Evolutionary conservation across 2,113 vertebrate species (phyloP).

Genomic region (Saiga tatarica): DNA sequence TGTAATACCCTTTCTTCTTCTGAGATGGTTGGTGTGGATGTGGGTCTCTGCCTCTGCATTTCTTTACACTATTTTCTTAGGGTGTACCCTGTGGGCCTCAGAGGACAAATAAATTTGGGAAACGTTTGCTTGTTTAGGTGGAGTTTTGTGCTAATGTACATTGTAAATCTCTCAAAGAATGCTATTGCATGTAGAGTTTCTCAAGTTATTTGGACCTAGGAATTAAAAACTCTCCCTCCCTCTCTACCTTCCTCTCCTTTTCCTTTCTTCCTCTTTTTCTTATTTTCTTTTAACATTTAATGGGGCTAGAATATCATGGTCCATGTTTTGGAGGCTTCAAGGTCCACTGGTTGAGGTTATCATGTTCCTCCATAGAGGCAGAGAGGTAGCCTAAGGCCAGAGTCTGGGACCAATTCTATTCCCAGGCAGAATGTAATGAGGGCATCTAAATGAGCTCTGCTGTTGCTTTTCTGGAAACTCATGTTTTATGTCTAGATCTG

Average conservation of each 20-base stretch:
- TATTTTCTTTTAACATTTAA: background rate
- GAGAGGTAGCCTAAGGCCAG: background rate
- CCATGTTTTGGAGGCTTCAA: background rate
- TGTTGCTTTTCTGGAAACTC: background rate
- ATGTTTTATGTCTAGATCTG: background rate
- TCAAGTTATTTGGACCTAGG: background rate
- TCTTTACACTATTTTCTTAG: background rate
- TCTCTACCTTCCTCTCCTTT: background rate
- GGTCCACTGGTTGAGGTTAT: background rate
- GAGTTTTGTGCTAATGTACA: background rate
- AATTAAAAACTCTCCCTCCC: background rate
- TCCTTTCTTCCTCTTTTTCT: too few relatives aligned
- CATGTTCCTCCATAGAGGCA: background rate
- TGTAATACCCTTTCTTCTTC: background rate
- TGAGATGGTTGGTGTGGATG: background rate
- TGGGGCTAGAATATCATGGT: background rate
- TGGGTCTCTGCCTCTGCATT: background rate
- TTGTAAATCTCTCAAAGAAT: background rate
- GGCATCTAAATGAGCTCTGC: too few relatives aligned
- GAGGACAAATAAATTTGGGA: background rate
- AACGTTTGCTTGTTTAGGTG: background rate
- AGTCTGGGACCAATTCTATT: background rate
- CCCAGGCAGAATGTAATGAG: background rate
- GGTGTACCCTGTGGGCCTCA: background rate
- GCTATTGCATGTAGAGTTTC: background rate